phyloP scores from a whole-genome alignment of 2,888 invertebrate genomes.

The Ophion ventricosus region DNA sequence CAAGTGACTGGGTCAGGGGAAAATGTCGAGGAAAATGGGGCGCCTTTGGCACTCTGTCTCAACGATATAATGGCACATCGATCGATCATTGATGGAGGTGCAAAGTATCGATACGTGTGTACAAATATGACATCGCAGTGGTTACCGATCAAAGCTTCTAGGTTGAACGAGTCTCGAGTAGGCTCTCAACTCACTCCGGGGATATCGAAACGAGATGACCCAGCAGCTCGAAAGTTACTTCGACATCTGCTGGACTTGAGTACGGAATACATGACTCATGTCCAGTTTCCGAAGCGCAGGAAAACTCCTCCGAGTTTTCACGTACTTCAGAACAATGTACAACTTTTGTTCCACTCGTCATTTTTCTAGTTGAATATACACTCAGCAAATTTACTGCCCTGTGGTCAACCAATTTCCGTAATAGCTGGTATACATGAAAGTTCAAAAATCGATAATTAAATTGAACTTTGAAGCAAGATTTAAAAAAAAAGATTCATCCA shows the following conservation, averaged over 20 bases:
- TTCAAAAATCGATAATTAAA: constrained; percentile 7
- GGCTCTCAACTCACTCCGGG: constrained; percentile 12
- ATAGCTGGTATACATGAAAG: not conserved
- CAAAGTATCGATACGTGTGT: not conserved
- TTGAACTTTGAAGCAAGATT: not conserved
- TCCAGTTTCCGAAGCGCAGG: not conserved
- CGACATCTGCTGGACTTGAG: constrained; percentile 2
- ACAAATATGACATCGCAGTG: constrained; percentile 8
- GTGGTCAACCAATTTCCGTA: not conserved
- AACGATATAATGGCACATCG: constrained; percentile 55
- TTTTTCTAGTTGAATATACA: not conserved
- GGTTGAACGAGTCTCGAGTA: constrained; percentile 47
- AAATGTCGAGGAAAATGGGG: constrained; percentile 59
- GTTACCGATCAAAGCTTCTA: constrained; percentile 34
- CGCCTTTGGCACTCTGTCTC: constrained; percentile 55
- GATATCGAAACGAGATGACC: constrained; percentile 32
- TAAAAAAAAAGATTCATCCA: not conserved
- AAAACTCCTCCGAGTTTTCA: not conserved
- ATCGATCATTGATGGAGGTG: constrained; percentile 9
- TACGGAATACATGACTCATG: not conserved
- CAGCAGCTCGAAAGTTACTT: constrained; percentile 1
- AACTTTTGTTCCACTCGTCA: not conserved
- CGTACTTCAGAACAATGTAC: not conserved
- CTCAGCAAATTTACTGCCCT: not conserved
- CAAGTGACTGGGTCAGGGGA: constrained; percentile 65